A percentile compares a stretch with the other conserved stretches of the same genome.
Evolutionary conservation across 2,797 vertebrate genomes (phyloP).

Genomic region (Scolopax rusticola): DNA sequence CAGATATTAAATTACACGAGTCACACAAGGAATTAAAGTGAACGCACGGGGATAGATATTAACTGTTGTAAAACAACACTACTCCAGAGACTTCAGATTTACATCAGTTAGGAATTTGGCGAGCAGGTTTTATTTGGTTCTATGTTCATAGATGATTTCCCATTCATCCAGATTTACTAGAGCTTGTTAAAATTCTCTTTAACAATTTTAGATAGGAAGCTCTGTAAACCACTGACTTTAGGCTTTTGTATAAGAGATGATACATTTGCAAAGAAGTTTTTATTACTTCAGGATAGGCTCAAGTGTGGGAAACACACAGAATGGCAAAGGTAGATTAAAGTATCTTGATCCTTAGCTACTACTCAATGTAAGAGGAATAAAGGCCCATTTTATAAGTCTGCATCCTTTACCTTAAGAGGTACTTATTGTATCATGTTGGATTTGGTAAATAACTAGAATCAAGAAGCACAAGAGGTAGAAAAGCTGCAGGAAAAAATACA

Average conservation of each 20-base stretch:
- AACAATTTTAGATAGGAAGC: constrained; percentile 38
- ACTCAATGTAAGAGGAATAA: neutral
- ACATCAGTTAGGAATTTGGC: constrained; percentile 64
- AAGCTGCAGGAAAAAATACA: neutral
- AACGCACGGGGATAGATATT: constrained; percentile 22
- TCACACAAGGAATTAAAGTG: constrained; percentile 55
- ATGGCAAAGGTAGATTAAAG: neutral
- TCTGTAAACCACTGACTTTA: neutral
- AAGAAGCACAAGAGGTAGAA: neutral
- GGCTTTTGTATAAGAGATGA: neutral
- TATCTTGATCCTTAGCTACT: neutral
- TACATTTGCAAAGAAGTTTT: neutral
- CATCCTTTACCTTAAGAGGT: neutral
- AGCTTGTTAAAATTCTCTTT: constrained; percentile 40
- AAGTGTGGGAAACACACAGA: neutral
- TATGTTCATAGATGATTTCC: constrained; percentile 54
- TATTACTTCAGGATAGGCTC: neutral
- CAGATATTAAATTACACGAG: constrained; percentile 57
- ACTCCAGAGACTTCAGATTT: constrained; percentile 64
- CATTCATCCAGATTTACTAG: constrained; percentile 53
- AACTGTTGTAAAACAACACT: constrained; percentile 56
- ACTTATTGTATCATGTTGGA: neutral
- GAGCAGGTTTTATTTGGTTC: constrained; percentile 53
- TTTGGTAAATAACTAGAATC: neutral
- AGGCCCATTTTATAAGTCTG: neutral